These are phyloP conservation scores for Poecilia picta DNA, from an alignment of 2,797 vertebrate genomes.

Conservation along the genomic window DNA sequence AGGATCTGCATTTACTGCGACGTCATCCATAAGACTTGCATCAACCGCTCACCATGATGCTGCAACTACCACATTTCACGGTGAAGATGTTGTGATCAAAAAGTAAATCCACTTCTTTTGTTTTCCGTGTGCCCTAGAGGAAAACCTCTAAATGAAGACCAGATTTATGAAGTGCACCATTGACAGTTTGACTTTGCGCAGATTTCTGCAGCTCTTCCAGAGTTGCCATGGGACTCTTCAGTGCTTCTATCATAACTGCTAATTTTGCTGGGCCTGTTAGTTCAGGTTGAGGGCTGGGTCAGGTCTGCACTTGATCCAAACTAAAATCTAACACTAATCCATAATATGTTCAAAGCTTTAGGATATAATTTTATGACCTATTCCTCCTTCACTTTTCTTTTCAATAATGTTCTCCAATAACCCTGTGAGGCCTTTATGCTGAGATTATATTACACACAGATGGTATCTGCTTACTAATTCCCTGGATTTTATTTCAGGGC, in stretches of 20 bases:
- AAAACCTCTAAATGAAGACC: background rate
- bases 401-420: background rate
- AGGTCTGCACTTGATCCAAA: background rate
- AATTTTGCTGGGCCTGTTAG: background rate
- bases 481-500: background rate
- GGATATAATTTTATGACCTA: background rate
- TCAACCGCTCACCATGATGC: background rate
- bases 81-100: background rate
- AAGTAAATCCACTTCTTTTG: background rate
- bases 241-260: background rate
- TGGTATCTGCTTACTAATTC: background rate
- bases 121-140: background rate
- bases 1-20: background rate
- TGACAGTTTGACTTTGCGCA: background rate
- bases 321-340: background rate
- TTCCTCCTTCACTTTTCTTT: background rate
- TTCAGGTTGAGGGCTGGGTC: background rate
- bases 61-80: background rate
- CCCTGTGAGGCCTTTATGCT: background rate
- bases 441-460: slow-evolving; percentile 6
- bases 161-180: background rate
- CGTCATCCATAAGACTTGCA: background rate
- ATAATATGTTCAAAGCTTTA: background rate
- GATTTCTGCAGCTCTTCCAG: background rate
- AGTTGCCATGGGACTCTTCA: background rate